Evolutionary conservation across 2,113 vertebrate genomes (phyloP).

Genomic region (Perognathus longimembris): DNA sequence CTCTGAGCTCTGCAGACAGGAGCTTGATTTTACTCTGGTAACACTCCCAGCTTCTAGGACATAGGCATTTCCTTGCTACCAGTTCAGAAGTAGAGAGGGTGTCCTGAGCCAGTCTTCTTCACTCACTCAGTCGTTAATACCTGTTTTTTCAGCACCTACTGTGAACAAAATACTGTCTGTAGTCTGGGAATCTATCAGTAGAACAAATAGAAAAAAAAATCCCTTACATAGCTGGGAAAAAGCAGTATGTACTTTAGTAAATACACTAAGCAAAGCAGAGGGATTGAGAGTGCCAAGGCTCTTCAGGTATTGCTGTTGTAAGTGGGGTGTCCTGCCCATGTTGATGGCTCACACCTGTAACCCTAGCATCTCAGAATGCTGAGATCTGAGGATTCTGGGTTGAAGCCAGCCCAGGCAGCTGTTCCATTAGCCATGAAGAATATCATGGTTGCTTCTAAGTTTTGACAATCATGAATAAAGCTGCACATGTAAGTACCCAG

Average conservation of each 20-base stretch:
- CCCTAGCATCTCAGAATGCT: no score
- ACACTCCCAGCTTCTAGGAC: not conserved
- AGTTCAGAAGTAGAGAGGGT: not conserved
- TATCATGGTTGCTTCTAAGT: not conserved
- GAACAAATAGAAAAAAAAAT: conserved; percentile 9
- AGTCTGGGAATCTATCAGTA: not conserved
- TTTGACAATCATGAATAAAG: not conserved
- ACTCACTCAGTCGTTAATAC: not conserved
- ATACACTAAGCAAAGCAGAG: not conserved
- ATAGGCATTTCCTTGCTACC: not conserved
- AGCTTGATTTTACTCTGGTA: not conserved
- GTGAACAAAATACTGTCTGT: not conserved
- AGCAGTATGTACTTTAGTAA: not conserved
- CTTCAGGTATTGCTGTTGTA: not conserved
- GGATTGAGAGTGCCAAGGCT: not conserved
- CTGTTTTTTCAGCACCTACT: not conserved
- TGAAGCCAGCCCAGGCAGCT: not conserved
- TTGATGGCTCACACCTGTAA: no score
- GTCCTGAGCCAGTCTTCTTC: not conserved
- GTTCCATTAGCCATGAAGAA: not conserved
- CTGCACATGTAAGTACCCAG: not conserved
- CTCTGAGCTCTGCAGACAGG: not conserved
- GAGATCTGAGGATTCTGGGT: no score
- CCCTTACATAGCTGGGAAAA: not conserved
- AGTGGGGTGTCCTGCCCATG: not conserved